Conservation (phyloP, 2,797 vertebrate genomes). For the Adelosebastes latens region DNA sequence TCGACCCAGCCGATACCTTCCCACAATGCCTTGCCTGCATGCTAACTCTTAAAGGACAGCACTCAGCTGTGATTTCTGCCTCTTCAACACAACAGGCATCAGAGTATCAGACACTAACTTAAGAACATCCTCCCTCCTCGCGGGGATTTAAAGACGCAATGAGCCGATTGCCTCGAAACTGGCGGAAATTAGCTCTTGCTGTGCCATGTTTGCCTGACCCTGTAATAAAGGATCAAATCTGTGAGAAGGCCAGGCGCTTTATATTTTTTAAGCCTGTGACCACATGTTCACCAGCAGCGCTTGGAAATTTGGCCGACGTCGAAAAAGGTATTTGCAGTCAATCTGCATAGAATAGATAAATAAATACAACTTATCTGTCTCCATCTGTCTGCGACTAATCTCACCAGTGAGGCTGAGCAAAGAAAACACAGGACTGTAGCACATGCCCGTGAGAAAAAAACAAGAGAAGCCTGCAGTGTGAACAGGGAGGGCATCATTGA, state of each 20-base stretch:
- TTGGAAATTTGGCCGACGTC: constrained; percentile 29
- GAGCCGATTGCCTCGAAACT: constrained; percentile 60
- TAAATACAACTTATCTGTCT: constrained; percentile 49
- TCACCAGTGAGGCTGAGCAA: constrained; percentile 16
- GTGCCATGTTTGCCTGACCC: constrained; percentile 49
- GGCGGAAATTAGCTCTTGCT: constrained; percentile 66
- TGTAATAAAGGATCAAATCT: constrained; percentile 56
- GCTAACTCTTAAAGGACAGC: constrained; percentile 25
- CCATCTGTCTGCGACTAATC: constrained; percentile 67
- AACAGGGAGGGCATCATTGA: constrained; percentile 65
- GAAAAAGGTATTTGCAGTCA: constrained; percentile 47
- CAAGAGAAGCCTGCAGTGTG: constrained; percentile 50
- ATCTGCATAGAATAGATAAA: constrained; percentile 58
- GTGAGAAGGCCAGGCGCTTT: constrained; percentile 9
- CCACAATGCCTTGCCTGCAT: neutral
- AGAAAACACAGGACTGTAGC: constrained; percentile 25
- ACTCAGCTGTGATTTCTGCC: constrained; percentile 11
- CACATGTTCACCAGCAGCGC: constrained; percentile 45
- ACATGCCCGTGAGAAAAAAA: constrained; percentile 32
- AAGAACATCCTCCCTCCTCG: constrained; percentile 43
- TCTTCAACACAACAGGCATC: constrained; percentile 25
- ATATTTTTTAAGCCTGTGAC: constrained; percentile 42
- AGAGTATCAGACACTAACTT: constrained; percentile 42
- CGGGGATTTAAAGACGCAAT: constrained; percentile 60
- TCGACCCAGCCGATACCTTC: neutral